Percentiles rank a stretch among this genome's conserved stretches.
These are phyloP conservation scores for Ursus arctos DNA, from an alignment of 2,113 vertebrate species.

Conservation along the genomic window DNA sequence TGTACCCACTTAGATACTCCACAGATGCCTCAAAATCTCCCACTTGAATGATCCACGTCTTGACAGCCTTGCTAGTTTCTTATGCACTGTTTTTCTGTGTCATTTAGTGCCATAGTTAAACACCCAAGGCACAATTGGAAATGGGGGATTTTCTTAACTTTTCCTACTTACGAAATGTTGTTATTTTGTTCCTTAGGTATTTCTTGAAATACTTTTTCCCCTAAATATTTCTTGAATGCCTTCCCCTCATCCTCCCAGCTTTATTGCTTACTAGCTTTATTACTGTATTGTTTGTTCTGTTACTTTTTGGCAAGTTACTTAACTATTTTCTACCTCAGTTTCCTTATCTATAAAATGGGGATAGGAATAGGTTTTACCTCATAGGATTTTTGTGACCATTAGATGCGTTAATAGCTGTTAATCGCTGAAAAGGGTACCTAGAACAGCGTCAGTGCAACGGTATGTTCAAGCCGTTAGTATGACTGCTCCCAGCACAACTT, in stretches of 20 bases:
- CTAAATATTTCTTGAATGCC: not conserved
- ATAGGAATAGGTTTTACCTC: not conserved
- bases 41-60: not conserved
- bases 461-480: not conserved
- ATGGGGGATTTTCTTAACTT: not conserved
- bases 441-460: not conserved
- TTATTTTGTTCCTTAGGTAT: not conserved
- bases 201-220: not conserved
- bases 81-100: not conserved
- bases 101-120: not conserved
- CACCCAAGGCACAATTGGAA: not conserved
- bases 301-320: not conserved
- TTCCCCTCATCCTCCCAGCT: not conserved
- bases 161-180: not conserved
- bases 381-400: not conserved
- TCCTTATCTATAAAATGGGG: not conserved
- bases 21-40: not conserved
- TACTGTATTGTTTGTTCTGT: not conserved
- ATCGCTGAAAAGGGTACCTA: not conserved
- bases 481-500: not conserved
- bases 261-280: not conserved
- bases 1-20: not conserved
- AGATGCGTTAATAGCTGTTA: not conserved
- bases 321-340: not conserved
- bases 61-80: not conserved